Evolutionary conservation across 23 tunicate species (phyloP), one percentile per base, ranked within the genome.

Genomic region (Trididemnum miniatum): DNA sequence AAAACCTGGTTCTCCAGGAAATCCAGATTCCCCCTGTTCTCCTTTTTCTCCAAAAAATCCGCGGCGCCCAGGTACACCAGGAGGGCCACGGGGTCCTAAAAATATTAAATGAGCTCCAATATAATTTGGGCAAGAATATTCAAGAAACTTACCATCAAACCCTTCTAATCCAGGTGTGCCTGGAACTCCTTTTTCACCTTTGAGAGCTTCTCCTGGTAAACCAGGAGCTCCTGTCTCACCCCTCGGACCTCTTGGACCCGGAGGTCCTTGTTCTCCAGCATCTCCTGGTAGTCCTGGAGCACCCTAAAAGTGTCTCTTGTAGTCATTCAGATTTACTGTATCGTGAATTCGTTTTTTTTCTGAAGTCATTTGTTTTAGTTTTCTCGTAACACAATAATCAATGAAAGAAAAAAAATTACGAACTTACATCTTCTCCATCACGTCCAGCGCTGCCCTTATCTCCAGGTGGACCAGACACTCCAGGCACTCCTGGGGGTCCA

Each of bases 21-120:
- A 77, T 32, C 97, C 97, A 7, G 62, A 1, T 57, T 49, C 25
- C 7, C 97, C 97, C 12, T 51, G 34, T 39, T 87, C 92, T n/a
- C 97, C 97, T 35, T 87, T 92, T 34, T 69, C 77, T 24, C 97
- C 97, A 3, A 51, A 22, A 7, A 25, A 27, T 34, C 96, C 96
- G 12, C 31, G 76, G 4, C 40, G 31, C 18, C 96, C 96, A 38
- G 83, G 79, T 15, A 76, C 26, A 18, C 97, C 97, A 29, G 89
- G 81, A 18, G 66, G 66, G 4, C 96, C 92, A 18, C 23, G 74
- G 0, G 89, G 96, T 0, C 96, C 96, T 28, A 44, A 23, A 80
- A 35, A 32, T 32, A 4, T 15, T 15, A 44, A 44, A 44, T 7
- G 54, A 44, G 15, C 15, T 7, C 12, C 54, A 44, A 44, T n/a